Evolutionary conservation across 2,113 vertebrate genomes (phyloP).

Genomic region (Excalfactoria chinensis): DNA sequence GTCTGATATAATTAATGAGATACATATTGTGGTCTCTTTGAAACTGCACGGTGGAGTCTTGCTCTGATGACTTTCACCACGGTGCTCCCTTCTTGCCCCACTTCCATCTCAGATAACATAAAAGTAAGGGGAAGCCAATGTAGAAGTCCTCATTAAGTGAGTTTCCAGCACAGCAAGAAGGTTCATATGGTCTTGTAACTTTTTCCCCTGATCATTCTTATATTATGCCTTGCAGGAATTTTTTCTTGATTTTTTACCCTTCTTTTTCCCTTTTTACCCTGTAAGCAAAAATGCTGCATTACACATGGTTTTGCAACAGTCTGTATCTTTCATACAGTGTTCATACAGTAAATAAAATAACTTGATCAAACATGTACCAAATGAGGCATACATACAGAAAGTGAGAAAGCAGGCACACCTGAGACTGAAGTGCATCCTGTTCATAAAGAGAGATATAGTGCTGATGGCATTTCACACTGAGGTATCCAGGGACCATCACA

Average conservation of each 20-base stretch:
- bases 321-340: background rate
- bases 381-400: background rate
- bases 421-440: constrained; percentile 65
- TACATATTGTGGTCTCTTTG: constrained; percentile 4
- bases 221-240: background rate
- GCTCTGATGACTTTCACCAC: fast-evolving
- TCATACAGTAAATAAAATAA: background rate
- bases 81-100: background rate
- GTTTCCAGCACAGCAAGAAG: background rate
- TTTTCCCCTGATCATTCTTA: background rate
- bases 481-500: constrained; percentile 74
- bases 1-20: constrained; percentile 10
- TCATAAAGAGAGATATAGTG: constrained; percentile 71
- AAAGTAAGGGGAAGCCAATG: background rate
- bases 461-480: constrained; percentile 79
- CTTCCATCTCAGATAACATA: background rate
- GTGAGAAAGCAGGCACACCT: constrained; percentile 55
- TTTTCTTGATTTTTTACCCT: background rate
- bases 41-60: background rate
- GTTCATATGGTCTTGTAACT: background rate
- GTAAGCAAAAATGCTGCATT: background rate
- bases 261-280: background rate
- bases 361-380: background rate
- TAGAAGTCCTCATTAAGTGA: background rate
- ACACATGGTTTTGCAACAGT: background rate